A percentile compares a stretch with the other conserved stretches of the same genome.
phyloP scores from a whole-genome alignment of 2,888 invertebrate genomes.

The Chloromyia formosa region DNA sequence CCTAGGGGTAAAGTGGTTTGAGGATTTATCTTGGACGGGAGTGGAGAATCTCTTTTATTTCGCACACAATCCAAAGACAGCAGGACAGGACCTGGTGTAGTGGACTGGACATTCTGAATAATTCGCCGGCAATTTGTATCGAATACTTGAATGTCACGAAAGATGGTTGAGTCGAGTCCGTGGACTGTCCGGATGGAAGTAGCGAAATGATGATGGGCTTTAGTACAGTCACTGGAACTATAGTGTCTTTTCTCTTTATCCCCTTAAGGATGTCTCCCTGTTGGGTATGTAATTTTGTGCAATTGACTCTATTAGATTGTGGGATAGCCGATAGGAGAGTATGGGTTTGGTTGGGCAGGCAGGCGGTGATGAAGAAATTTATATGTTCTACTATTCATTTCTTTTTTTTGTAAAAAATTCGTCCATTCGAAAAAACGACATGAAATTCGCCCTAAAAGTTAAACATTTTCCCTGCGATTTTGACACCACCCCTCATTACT shows the following conservation, averaged over 20 bases:
- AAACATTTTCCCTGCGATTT: too few species aligned
- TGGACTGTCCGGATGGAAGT: slow-evolving; percentile 33
- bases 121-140: slow-evolving; percentile 53
- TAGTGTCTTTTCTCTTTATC: slow-evolving; percentile 10
- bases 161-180: not conserved
- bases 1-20: slow-evolving; percentile 46
- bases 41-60: slow-evolving; percentile 26
- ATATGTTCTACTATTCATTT: too few species aligned
- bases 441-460: too few species aligned
- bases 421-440: too few species aligned
- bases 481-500: too few species aligned
- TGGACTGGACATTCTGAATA: slow-evolving; percentile 48
- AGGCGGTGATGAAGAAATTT: too few species aligned
- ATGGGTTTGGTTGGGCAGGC: too few species aligned
- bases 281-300: not conserved
- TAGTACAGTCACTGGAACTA: slow-evolving; percentile 6
- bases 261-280: slow-evolving; percentile 16
- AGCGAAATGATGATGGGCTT: slow-evolving; percentile 27
- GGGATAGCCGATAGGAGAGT: slow-evolving; percentile 18
- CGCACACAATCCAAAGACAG: not conserved
- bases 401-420: too few species aligned
- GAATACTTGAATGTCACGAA: slow-evolving; percentile 18
- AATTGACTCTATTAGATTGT: slow-evolving; percentile 40
- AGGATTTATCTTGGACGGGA: slow-evolving; percentile 17
- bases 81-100: not conserved